Evolutionary conservation across 1,140 invertebrate species (phyloP), one percentile per base, ranked within the genome.

Genomic region (Caenorhabditis brenneri): DNA sequence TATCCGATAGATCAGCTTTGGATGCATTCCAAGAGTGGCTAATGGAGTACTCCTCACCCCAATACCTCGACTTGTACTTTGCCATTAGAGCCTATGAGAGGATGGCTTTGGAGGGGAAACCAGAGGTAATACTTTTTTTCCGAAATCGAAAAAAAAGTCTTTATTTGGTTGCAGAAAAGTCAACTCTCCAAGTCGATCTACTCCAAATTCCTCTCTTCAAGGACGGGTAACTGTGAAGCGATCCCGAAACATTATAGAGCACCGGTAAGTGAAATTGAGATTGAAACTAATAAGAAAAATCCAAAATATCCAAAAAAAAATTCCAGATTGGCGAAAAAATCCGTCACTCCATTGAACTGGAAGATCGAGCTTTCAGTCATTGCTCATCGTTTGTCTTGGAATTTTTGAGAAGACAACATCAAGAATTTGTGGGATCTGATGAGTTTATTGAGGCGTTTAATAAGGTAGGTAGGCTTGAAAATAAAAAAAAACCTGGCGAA

Each of bases 371-470:
- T 0, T 74, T 74, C n/a, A 24, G 19, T 3, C 65, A 74, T 46
- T 74, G 65, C 15, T 74, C 65, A 1, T 27, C 27, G 22, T 74
- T 74, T 24, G 65, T 74, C 5, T 1, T 42, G 9, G 65, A 74
- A 27, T 74, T 74, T 74, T 15, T 74, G n/a, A n/a, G 65, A 27
- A 5, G 65, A 0, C 65, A 74, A 42, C 65, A 74, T 29, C 36
- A 74, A 42, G 65, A 74, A 10, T 74, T 74, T n/a, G 65, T 74
- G 0, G 12, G 36, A 15, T 83, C 82, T 15, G 82, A 83, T 39
- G 58, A 83, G 24, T 83, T 83, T 39, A 83, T 83, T n/a, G 82
- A 83, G 16, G 82, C 49, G 5, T 79, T 83, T 22, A 83, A 83
- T 79, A 51, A 79, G 82, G 82, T 83, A 58, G n/a, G 9, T n/a